phyloP scores from a whole-genome alignment of 2,797 vertebrate species.

The Typhlichthys eigenmanni region DNA sequence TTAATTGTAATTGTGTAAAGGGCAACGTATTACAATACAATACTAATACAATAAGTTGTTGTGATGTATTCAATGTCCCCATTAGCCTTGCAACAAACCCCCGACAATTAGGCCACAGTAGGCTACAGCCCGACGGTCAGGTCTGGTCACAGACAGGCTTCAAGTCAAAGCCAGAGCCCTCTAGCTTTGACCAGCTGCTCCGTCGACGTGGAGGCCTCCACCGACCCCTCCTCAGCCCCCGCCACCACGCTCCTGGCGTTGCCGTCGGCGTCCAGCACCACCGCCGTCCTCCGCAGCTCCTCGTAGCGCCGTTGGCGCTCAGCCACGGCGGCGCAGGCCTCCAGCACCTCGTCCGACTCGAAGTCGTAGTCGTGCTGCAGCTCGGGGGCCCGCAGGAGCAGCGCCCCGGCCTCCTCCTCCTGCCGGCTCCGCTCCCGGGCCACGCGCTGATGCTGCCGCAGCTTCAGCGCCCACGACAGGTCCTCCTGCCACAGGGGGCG shows the following conservation, averaged over 20 bases:
- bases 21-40: too few species aligned
- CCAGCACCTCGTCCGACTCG: conserved; percentile 93
- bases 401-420: conserved; percentile 64
- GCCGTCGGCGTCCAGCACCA: conserved; percentile 79
- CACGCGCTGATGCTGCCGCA: conserved; percentile 79
- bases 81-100: too few species aligned
- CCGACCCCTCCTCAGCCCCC: conserved; percentile 30
- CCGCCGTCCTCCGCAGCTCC: conserved; percentile 72
- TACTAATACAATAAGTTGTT: too few species aligned
- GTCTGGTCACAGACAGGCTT: too few species aligned
- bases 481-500: conserved; percentile 89
- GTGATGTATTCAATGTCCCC: too few species aligned
- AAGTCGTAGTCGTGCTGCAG: conserved; percentile 92
- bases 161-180: conserved; percentile 42
- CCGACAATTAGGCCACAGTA: too few species aligned
- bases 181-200: conserved; percentile 86
- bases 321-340: conserved; percentile 90
- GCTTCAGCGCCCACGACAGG: conserved; percentile 85
- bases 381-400: conserved; percentile 73
- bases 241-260: conserved; percentile 40
- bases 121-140: too few species aligned
- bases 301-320: conserved; percentile 81
- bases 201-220: conserved; percentile 58
- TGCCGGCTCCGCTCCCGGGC: conserved; percentile 62
- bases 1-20: too few species aligned